A percentile compares a stretch with the other conserved stretches of the same genome.
These are phyloP conservation scores for Zaprionus ornatus DNA, from an alignment of 1,140 invertebrate species.

Conservation along the genomic window DNA sequence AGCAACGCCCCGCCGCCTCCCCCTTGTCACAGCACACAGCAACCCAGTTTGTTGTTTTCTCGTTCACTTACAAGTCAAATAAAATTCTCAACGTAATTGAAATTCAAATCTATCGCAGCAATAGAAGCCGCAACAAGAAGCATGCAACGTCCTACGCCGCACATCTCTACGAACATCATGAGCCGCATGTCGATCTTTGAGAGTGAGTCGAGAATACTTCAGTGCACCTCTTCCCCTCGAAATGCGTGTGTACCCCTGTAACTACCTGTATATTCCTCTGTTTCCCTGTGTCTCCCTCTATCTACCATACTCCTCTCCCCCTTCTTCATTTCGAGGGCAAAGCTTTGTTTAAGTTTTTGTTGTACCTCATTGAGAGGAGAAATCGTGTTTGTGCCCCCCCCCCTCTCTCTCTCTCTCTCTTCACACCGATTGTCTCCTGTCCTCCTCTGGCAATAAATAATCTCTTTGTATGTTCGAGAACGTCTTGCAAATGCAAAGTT, in stretches of 20 bases:
- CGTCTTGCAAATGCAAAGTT: conserved; percentile 14
- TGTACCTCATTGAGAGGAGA: background rate
- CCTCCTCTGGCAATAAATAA: background rate
- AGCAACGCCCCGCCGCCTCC: background rate
- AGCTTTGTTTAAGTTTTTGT: background rate
- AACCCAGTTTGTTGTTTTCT: background rate
- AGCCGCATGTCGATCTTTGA: conserved; percentile 78
- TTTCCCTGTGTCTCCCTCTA: background rate
- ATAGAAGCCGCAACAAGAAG: background rate
- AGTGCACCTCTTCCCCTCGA: background rate
- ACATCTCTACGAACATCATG: conserved; percentile 74
- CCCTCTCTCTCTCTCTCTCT: background rate
- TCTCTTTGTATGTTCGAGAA: background rate
- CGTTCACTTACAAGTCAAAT: background rate
- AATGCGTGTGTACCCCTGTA: too few species aligned
- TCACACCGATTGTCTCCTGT: background rate
- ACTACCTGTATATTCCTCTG: too few species aligned
- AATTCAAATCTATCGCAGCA: background rate
- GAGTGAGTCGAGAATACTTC: conserved; percentile 60
- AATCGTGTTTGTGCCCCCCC: conserved; percentile 1
- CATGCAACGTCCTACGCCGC: conserved; percentile 72
- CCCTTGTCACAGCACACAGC: background rate
- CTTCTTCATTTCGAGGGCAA: background rate
- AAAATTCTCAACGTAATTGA: background rate
- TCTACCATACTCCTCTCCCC: too few species aligned